phyloP scores from a whole-genome alignment of 1,140 invertebrate species.

The Pseudomyrmex pallidus region DNA sequence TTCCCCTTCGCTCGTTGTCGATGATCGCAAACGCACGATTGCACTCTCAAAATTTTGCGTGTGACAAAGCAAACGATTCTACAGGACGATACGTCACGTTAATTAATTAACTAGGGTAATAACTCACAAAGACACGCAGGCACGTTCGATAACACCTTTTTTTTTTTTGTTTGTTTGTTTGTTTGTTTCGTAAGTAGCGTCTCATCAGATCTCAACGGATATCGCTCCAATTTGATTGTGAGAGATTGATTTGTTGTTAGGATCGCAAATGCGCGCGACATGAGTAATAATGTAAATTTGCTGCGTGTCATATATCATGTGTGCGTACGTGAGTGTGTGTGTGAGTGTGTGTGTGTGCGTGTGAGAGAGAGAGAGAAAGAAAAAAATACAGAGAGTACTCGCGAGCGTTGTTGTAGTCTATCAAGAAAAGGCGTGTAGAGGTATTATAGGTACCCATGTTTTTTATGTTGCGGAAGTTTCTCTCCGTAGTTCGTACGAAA shows the following conservation, averaged over 20 bases:
- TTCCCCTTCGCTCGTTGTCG: neutral
- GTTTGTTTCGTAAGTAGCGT: neutral
- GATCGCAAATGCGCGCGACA: neutral
- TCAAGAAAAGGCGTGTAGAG: conserved; percentile 76
- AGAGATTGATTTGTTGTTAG: neutral
- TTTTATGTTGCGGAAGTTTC: conserved; percentile 82
- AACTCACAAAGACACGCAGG: conserved; percentile 16
- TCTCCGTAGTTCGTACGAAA: conserved; percentile 83
- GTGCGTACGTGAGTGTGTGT: neutral
- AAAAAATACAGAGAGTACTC: conserved; percentile 65
- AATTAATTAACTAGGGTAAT: neutral
- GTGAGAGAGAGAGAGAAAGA: neutral
- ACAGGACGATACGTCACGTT: neutral
- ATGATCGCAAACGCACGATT: neutral
- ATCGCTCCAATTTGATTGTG: no score
- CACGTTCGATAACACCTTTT: conserved; percentile 1
- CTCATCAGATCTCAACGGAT: neutral
- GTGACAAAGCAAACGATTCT: neutral
- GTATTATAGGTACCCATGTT: conserved; percentile 83
- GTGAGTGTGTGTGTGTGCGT: conserved; percentile 23
- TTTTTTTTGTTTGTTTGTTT: no score
- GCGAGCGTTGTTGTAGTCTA: conserved; percentile 77
- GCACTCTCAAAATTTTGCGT: conserved; percentile 6
- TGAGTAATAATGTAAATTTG: neutral
- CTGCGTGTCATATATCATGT: neutral